Evolutionary conservation across 2,113 vertebrate genomes (phyloP).

Genomic region (Anolis carolinensis): DNA sequence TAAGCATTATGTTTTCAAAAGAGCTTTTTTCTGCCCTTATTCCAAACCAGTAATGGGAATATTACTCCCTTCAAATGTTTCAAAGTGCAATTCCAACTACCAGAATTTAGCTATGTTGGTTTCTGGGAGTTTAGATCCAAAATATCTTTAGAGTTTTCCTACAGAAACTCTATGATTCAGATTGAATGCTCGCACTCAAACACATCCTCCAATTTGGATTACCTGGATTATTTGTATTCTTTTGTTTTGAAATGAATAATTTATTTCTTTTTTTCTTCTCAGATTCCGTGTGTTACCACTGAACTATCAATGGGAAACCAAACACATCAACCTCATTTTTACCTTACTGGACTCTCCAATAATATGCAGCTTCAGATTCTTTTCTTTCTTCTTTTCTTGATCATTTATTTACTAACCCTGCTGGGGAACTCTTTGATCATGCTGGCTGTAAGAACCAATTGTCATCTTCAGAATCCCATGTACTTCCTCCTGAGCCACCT

Average conservation of each 20-base stretch:
- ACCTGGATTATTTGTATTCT: background rate
- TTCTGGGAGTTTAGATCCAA: no score
- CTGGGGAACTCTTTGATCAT: slow-evolving; percentile 39
- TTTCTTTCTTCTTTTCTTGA: background rate
- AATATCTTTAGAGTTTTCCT: no score
- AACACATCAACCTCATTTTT: background rate
- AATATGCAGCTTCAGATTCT: background rate
- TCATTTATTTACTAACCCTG: slow-evolving; percentile 11
- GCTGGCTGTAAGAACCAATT: slow-evolving; percentile 39
- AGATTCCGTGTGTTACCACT: background rate
- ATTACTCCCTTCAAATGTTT: no score
- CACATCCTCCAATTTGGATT: background rate
- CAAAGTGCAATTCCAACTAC: no score
- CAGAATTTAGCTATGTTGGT: no score
- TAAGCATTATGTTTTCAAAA: no score
- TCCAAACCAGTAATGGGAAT: no score
- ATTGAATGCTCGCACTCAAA: no score
- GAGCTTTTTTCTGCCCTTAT: no score
- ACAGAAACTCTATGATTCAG: no score
- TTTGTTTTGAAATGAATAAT: background rate
- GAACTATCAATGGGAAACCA: background rate
- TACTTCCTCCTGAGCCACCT: slow-evolving; percentile 42
- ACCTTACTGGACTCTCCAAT: background rate
- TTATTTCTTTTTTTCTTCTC: background rate
- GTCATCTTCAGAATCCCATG: slow-evolving; percentile 51